phyloP scores from a whole-genome alignment of 2,797 vertebrate species.

The Myotis planiceps region DNA sequence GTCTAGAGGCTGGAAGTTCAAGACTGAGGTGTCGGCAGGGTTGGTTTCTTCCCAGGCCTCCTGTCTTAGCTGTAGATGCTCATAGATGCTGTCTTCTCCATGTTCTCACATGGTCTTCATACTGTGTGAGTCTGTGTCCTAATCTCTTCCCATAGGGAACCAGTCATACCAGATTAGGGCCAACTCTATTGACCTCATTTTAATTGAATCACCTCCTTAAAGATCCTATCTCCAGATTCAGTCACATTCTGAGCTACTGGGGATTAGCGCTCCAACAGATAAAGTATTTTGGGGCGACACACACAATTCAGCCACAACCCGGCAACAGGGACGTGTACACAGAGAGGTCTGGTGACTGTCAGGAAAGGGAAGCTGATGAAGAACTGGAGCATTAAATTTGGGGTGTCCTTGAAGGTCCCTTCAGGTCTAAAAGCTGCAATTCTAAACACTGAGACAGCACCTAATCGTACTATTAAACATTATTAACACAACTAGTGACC shows the following conservation, averaged over 20 bases:
- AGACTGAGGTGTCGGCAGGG: neutral
- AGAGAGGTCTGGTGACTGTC: neutral
- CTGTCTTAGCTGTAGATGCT: neutral
- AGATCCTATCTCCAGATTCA: neutral
- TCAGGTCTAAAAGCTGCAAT: neutral
- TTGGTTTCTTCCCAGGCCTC: neutral
- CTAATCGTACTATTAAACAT: neutral
- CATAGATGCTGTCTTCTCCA: accelerated
- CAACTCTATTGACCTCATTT: neutral
- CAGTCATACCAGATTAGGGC: neutral
- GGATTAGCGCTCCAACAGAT: neutral
- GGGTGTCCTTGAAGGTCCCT: neutral
- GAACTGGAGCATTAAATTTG: neutral
- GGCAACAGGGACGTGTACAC: neutral
- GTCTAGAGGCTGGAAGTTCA: neutral
- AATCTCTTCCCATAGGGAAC: neutral
- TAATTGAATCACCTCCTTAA: neutral
- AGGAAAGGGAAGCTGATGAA: neutral
- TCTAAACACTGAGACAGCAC: neutral
- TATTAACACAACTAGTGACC: neutral
- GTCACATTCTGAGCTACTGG: neutral
- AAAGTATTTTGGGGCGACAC: neutral
- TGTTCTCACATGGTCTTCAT: neutral
- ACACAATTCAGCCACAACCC: neutral
- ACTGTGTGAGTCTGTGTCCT: neutral